Percentiles rank a stretch among this genome's conserved stretches.
Evolutionary conservation across 2,797 vertebrate genomes (phyloP).

Genomic region (Tokudaia tokunoshimensis): DNA sequence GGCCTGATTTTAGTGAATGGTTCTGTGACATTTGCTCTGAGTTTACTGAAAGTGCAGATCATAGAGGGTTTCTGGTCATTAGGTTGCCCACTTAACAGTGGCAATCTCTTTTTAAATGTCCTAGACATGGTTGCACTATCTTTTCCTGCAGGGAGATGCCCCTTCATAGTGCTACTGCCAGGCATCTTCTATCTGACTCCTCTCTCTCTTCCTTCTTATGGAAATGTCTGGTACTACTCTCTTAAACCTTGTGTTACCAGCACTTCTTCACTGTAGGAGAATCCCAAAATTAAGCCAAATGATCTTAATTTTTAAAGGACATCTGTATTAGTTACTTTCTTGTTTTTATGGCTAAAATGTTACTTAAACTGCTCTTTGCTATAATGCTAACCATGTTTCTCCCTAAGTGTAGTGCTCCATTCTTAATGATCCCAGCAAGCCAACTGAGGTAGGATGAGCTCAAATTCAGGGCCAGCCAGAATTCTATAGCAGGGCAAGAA

Average conservation of each 20-base stretch:
- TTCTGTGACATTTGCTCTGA: background rate
- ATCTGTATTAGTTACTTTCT: background rate
- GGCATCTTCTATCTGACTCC: background rate
- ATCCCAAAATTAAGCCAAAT: background rate
- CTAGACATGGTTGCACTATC: background rate
- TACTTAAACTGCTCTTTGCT: background rate
- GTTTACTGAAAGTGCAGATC: background rate
- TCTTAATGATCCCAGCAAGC: background rate
- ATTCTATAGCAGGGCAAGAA: background rate
- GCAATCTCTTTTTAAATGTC: background rate
- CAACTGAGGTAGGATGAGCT: background rate
- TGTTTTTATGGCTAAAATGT: background rate
- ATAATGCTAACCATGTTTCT: background rate
- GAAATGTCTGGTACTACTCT: background rate
- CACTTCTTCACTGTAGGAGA: background rate
- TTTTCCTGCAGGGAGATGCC: background rate
- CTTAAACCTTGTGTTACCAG: background rate
- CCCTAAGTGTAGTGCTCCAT: background rate
- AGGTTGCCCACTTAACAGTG: background rate
- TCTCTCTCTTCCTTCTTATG: background rate
- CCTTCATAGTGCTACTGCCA: background rate
- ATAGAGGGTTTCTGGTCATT: background rate
- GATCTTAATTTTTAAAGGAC: background rate
- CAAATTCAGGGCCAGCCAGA: background rate
- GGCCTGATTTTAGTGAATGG: background rate